These are phyloP conservation scores for Penaeus vannamei DNA, from an alignment of 1,140 invertebrate genomes.

Conservation along the genomic window DNA sequence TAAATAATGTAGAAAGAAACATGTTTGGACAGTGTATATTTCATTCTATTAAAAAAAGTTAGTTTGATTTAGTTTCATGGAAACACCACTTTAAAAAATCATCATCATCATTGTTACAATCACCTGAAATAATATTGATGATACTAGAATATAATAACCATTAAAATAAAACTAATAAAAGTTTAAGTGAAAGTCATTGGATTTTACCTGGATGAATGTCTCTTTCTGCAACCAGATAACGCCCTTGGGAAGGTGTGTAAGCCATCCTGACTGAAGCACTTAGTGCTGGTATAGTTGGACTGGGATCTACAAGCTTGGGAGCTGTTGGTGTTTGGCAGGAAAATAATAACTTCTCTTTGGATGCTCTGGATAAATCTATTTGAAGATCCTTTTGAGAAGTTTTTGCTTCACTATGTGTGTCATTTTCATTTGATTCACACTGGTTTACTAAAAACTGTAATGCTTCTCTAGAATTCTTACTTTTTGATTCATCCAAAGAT, in stretches of 20 bases:
- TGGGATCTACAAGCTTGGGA: slow-evolving; percentile 8
- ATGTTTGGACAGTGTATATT: no score
- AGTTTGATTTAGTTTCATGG: no score
- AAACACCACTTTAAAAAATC: no score
- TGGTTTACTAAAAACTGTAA: slow-evolving; percentile 13
- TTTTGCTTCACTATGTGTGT: background rate
- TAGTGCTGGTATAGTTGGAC: slow-evolving; percentile 38
- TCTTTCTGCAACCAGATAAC: slow-evolving; percentile 63
- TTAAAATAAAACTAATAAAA: slow-evolving; percentile 2
- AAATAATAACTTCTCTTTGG: slow-evolving; percentile 43
- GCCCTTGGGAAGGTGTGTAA: slow-evolving; percentile 70
- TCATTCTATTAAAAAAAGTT: no score
- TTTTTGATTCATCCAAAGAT: slow-evolving; percentile 42
- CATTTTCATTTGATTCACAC: background rate
- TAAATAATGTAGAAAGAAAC: no score
- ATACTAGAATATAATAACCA: background rate
- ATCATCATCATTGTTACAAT: no score
- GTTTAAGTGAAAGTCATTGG: slow-evolving; percentile 47
- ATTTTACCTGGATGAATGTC: slow-evolving; percentile 66
- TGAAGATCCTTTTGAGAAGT: background rate
- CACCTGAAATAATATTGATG: no score
- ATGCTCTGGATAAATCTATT: background rate
- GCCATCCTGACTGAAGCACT: slow-evolving; percentile 50
- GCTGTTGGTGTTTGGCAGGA: slow-evolving; percentile 37
- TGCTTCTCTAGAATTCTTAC: slow-evolving; percentile 26